Conservation (phyloP, 2,888 invertebrate species). For the Dioctria linearis region DNA sequence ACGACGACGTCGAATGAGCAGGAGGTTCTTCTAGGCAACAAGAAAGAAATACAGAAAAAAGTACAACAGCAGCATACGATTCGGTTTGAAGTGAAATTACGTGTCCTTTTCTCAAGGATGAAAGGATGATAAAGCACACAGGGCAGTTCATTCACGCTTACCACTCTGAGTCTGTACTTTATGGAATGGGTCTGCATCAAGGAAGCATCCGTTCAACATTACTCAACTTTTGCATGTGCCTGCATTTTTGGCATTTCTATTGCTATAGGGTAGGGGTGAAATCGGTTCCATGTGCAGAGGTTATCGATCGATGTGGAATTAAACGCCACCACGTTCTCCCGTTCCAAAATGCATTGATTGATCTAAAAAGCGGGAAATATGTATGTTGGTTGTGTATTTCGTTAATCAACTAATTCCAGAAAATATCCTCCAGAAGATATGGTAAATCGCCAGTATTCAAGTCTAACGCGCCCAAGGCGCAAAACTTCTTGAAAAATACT, state of each 20-base stretch:
- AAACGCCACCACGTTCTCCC: background rate
- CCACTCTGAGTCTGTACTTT: conserved; percentile 14
- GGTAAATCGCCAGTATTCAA: background rate
- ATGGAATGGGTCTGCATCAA: conserved; percentile 15
- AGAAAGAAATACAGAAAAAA: background rate
- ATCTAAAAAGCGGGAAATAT: background rate
- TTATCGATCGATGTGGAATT: background rate
- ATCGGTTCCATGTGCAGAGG: background rate
- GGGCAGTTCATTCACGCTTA: conserved; percentile 47
- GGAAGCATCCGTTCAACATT: conserved; percentile 48
- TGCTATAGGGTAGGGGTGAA: background rate
- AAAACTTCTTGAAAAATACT: background rate
- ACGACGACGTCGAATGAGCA: background rate
- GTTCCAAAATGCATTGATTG: background rate
- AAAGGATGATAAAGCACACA: conserved; percentile 48
- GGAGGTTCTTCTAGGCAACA: background rate
- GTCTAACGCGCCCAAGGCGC: background rate
- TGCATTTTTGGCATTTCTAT: conserved; percentile 21
- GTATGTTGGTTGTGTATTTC: conserved; percentile 16
- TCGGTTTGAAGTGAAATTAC: conserved; percentile 50
- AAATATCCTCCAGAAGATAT: background rate
- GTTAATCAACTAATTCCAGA: background rate
- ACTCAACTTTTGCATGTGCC: conserved; percentile 21
- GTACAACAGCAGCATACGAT: background rate
- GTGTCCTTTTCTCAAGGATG: conserved; percentile 46